Percentiles rank a stretch among this genome's conserved stretches.
These are phyloP conservation scores for Larimichthys crocea DNA, from an alignment of 2,113 vertebrate species.

Conservation along the genomic window DNA sequence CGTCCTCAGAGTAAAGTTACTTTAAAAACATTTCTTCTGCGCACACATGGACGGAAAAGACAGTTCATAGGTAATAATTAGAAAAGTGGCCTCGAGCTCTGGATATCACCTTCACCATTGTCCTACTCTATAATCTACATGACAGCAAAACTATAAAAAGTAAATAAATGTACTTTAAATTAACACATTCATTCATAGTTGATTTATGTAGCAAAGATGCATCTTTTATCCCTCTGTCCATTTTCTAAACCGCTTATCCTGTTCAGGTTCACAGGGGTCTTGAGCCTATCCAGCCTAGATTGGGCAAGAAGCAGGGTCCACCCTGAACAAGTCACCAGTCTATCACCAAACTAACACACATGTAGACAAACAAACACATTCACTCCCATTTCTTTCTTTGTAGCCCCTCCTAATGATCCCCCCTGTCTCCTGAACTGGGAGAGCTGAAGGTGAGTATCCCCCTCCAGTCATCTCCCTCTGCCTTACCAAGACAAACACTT, in stretches of 20 bases:
- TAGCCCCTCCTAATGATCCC: slow-evolving; percentile 74
- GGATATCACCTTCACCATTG: slow-evolving; percentile 27
- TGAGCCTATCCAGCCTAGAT: not conserved
- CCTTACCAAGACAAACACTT: slow-evolving; percentile 70
- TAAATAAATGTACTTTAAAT: slow-evolving; percentile 1
- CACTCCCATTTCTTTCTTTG: slow-evolving; percentile 40
- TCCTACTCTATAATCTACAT: too few species aligned
- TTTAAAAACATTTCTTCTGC: not conserved
- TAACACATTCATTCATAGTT: slow-evolving; percentile 10
- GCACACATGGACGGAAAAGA: slow-evolving; percentile 5
- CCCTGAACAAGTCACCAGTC: slow-evolving; percentile 13
- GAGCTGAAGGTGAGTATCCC: slow-evolving; percentile 78
- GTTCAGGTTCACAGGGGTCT: slow-evolving; percentile 26
- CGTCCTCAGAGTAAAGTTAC: slow-evolving; percentile 16
- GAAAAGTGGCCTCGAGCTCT: slow-evolving; percentile 35
- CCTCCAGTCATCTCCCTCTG: slow-evolving; percentile 75
- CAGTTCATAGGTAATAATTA: slow-evolving; percentile 53
- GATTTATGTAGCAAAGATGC: not conserved
- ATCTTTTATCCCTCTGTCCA: slow-evolving; percentile 14
- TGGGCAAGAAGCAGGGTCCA: slow-evolving; percentile 1
- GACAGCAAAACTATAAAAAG: not conserved
- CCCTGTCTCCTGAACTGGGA: slow-evolving; percentile 71
- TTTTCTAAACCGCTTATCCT: slow-evolving; percentile 17
- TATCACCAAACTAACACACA: slow-evolving; percentile 23
- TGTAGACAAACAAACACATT: slow-evolving; percentile 53